phyloP scores from a whole-genome alignment of 2,888 invertebrate species.

The Heterodera filipjevi region DNA sequence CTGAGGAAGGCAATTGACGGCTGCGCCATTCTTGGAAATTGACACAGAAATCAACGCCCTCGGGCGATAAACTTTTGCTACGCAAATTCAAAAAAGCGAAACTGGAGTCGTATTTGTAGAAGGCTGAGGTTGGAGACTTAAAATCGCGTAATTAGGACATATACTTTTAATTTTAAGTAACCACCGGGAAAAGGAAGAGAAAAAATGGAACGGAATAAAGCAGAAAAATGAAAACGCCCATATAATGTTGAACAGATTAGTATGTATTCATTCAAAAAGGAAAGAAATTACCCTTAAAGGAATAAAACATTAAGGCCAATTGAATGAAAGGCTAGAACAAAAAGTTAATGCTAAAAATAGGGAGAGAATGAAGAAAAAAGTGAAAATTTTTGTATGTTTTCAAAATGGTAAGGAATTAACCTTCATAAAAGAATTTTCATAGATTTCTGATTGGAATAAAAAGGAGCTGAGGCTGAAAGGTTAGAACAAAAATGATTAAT shows the following conservation, averaged over 20 bases:
- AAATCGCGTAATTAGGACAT: neutral
- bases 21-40: slow-evolving; percentile 57
- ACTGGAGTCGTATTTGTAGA: slow-evolving; percentile 41
- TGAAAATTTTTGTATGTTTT: too few species aligned
- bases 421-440: too few species aligned
- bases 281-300: neutral
- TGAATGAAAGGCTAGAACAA: too few species aligned
- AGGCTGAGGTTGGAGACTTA: slow-evolving; percentile 1
- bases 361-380: too few species aligned
- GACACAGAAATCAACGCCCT: slow-evolving; percentile 44
- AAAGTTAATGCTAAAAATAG: too few species aligned
- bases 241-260: neutral
- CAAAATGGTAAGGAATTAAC: too few species aligned
- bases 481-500: too few species aligned
- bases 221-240: neutral
- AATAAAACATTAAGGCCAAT: neutral
- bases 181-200: neutral
- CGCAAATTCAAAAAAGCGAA: slow-evolving; percentile 43
- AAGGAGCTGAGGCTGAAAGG: too few species aligned
- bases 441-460: too few species aligned
- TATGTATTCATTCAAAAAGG: neutral
- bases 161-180: too few species aligned
- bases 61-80: neutral
- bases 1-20: slow-evolving; percentile 32
- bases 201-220: neutral